Percentiles rank a stretch among this genome's conserved stretches.
Conservation (phyloP, 1,140 invertebrate species). For the Cydia fagiglandana region DNA sequence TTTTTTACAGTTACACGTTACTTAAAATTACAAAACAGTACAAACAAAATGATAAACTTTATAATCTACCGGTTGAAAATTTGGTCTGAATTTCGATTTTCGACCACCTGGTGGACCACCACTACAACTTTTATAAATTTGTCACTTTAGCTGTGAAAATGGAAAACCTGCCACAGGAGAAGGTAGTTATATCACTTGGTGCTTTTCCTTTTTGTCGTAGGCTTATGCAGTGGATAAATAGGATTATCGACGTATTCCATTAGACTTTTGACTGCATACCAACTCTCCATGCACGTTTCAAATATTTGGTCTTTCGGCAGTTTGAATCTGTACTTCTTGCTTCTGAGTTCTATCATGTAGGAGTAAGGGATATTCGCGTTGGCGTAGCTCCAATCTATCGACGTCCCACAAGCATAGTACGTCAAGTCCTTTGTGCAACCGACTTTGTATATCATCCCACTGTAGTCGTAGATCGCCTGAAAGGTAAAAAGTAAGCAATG, state of each 20-base stretch:
- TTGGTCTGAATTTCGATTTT: not conserved
- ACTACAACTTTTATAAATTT: not conserved
- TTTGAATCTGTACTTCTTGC: constrained; percentile 82
- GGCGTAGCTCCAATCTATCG: constrained; percentile 85
- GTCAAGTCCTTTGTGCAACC: constrained; percentile 71
- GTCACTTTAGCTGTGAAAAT: not conserved
- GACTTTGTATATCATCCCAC: constrained; percentile 66
- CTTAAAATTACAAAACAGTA: not conserved
- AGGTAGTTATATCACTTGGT: not conserved
- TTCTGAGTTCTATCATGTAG: constrained; percentile 86
- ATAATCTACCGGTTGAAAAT: not conserved
- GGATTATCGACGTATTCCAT: constrained; percentile 71
- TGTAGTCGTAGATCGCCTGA: constrained; percentile 65
- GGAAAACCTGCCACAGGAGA: not conserved
- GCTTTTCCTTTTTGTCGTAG: not conserved
- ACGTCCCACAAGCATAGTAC: constrained; percentile 82
- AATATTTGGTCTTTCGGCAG: constrained; percentile 85
- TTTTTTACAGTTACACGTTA: not conserved
- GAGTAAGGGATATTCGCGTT: constrained; percentile 82
- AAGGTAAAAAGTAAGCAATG: constrained; percentile 36
- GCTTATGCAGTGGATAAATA: not conserved
- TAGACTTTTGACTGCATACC: constrained; percentile 81
- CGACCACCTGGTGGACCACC: too few relatives aligned
- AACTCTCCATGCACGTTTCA: constrained; percentile 84
- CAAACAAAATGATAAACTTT: not conserved